phyloP scores from a whole-genome alignment of 2,113 vertebrate species.

The Arothron firmamentum region DNA sequence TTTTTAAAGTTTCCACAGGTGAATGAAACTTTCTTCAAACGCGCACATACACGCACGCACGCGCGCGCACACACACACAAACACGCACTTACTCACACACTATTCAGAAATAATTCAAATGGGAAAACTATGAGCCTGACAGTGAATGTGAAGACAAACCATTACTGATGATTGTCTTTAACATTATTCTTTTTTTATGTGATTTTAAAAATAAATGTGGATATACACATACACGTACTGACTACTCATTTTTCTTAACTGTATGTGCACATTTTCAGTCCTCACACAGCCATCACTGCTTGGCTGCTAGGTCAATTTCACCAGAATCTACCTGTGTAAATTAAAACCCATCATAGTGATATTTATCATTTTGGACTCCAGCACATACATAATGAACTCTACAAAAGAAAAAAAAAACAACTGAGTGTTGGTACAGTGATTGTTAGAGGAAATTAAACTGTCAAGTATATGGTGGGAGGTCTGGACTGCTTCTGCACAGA shows the following conservation, averaged over 20 bases:
- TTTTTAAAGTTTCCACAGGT: slow-evolving; percentile 46
- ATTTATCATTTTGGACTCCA: slow-evolving; percentile 38
- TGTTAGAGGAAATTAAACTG: slow-evolving; percentile 31
- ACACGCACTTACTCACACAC: background rate
- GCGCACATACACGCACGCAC: slow-evolving; percentile 2
- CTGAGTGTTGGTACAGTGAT: slow-evolving; percentile 47
- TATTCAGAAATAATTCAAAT: slow-evolving; percentile 24
- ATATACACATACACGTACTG: slow-evolving; percentile 30
- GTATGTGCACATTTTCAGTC: slow-evolving; percentile 20
- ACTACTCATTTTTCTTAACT: slow-evolving; percentile 30
- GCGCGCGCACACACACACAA: slow-evolving; percentile 3
- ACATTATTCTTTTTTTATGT: slow-evolving; percentile 22
- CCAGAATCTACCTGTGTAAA: slow-evolving; percentile 36
- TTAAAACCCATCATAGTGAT: slow-evolving; percentile 26
- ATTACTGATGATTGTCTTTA: slow-evolving; percentile 58
- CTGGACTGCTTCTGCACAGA: slow-evolving; percentile 50
- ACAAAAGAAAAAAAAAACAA: slow-evolving; percentile 11
- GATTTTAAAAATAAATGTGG: slow-evolving; percentile 19
- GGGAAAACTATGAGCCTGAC: slow-evolving; percentile 35
- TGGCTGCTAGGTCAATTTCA: slow-evolving; percentile 25
- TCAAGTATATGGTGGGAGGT: slow-evolving; percentile 66
- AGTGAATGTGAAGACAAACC: slow-evolving; percentile 52
- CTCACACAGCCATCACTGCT: slow-evolving; percentile 19
- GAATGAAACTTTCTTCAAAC: slow-evolving; percentile 21
- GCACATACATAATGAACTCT: slow-evolving; percentile 21